Evolutionary conservation across 2,113 vertebrate species (phyloP).

Genomic region (Pangasianodon gigas): DNA sequence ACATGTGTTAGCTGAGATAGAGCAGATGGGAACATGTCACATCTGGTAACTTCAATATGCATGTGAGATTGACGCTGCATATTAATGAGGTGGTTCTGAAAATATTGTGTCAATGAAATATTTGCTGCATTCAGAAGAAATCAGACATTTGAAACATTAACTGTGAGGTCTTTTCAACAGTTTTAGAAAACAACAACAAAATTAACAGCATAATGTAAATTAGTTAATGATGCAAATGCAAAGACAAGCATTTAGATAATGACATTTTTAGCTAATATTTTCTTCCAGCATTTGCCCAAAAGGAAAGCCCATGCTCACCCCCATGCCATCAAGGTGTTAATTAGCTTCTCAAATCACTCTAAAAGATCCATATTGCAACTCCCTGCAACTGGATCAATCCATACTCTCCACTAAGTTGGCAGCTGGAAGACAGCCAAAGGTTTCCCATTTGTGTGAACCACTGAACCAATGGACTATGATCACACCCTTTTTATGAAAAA

Average conservation of each 20-base stretch:
- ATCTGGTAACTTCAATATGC: constrained; percentile 17
- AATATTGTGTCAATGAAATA: constrained; percentile 11
- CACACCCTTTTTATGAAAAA: constrained; percentile 12
- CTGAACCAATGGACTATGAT: constrained; percentile 4
- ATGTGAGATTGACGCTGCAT: constrained; percentile 36
- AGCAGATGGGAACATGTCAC: constrained; percentile 43
- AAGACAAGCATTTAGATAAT: background rate
- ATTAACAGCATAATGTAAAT: background rate
- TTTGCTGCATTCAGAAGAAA: background rate
- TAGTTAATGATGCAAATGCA: background rate
- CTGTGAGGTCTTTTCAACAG: background rate
- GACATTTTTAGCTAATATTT: background rate
- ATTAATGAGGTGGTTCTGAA: constrained; percentile 22
- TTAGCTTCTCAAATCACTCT: constrained; percentile 13
- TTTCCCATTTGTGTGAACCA: constrained; percentile 25
- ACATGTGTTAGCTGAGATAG: constrained; percentile 24
- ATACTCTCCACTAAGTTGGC: background rate
- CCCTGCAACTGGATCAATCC: constrained; percentile 18
- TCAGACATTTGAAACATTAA: background rate
- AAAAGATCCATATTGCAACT: constrained; percentile 17
- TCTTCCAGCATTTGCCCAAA: background rate
- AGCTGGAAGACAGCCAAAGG: constrained; percentile 18
- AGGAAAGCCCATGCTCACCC: constrained; percentile 10
- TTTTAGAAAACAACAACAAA: background rate
- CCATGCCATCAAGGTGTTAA: constrained; percentile 22